These are phyloP conservation scores for Nomada goodeniana DNA, from an alignment of 2,888 invertebrate species.

Conservation along the genomic window DNA sequence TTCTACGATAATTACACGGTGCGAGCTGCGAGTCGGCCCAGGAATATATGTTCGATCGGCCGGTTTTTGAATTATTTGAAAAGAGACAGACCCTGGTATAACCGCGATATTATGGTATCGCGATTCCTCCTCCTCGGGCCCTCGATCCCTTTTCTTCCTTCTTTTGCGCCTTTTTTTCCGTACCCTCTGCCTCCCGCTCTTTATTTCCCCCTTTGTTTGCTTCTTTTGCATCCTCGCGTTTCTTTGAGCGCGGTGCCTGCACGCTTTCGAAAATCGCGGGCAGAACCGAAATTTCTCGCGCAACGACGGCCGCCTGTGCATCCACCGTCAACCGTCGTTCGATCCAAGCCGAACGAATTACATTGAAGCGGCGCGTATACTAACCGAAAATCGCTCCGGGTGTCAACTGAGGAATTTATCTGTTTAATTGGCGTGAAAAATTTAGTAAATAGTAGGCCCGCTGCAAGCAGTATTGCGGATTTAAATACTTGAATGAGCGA, in stretches of 20 bases:
- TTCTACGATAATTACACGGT: slow-evolving; percentile 84
- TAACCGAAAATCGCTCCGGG: not conserved
- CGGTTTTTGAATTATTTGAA: slow-evolving; percentile 85
- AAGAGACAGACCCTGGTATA: slow-evolving; percentile 83
- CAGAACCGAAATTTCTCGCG: not conserved
- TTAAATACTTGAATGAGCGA: slow-evolving; percentile 47
- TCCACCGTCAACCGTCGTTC: too few relatives aligned
- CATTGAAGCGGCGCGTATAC: not conserved
- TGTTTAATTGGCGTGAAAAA: not conserved
- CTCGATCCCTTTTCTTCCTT: slow-evolving; percentile 65
- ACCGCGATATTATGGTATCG: slow-evolving; percentile 82
- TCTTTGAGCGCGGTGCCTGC: slow-evolving; percentile 21
- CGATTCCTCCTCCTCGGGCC: slow-evolving; percentile 76
- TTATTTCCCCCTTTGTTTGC: slow-evolving; percentile 56
- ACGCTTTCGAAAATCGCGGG: slow-evolving; percentile 60
- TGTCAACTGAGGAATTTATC: not conserved
- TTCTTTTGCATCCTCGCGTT: slow-evolving; percentile 50
- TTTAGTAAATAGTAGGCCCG: not conserved
- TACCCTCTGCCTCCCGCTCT: slow-evolving; percentile 57
- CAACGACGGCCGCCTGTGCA: too few relatives aligned
- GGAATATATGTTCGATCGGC: slow-evolving; percentile 84
- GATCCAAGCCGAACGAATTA: too few relatives aligned
- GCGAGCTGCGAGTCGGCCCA: slow-evolving; percentile 81
- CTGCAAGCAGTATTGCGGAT: slow-evolving; percentile 20
- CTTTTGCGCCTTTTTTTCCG: slow-evolving; percentile 55